Percentiles rank a stretch among this genome's conserved stretches.
Conservation (phyloP, 2,113 vertebrate species). For the Typhlomys cinereus region DNA sequence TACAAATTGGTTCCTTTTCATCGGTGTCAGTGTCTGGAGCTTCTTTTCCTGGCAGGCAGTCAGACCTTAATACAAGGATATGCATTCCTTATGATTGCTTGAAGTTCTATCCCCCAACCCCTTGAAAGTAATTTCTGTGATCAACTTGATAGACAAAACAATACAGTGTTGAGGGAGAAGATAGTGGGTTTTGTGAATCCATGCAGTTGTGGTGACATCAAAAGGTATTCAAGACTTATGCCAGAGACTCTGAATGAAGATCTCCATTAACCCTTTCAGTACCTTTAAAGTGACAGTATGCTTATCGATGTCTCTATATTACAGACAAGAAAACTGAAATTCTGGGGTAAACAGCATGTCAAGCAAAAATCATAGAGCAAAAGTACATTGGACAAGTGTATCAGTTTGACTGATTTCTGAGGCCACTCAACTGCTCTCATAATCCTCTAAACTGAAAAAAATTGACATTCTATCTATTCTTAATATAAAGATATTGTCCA, state of each 20-base stretch:
- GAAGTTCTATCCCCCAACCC: too few species aligned
- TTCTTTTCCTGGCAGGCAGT: too few species aligned
- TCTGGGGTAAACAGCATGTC: neutral
- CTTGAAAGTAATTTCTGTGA: too few species aligned
- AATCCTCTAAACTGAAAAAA: neutral
- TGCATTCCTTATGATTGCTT: too few species aligned
- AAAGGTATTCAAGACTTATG: neutral
- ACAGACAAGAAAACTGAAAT: neutral
- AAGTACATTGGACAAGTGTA: neutral
- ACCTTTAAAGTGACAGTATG: neutral
- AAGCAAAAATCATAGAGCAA: neutral
- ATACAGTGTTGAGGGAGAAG: too few species aligned
- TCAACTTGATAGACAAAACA: too few species aligned
- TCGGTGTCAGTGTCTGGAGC: too few species aligned
- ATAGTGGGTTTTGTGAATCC: too few species aligned
- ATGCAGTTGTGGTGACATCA: neutral
- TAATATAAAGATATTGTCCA: slow-evolving; percentile 16
- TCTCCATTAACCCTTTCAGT: neutral
- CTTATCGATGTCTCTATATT: neutral
- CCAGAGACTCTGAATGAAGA: neutral
- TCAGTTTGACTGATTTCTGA: neutral
- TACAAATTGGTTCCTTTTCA: too few species aligned
- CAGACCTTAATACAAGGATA: too few species aligned
- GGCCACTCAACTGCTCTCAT: neutral
- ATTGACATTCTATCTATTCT: slow-evolving; percentile 19